A percentile compares a stretch with the other conserved stretches of the same genome.
phyloP scores from a whole-genome alignment of 1,140 invertebrate genomes.

The Ceratina australensis region DNA sequence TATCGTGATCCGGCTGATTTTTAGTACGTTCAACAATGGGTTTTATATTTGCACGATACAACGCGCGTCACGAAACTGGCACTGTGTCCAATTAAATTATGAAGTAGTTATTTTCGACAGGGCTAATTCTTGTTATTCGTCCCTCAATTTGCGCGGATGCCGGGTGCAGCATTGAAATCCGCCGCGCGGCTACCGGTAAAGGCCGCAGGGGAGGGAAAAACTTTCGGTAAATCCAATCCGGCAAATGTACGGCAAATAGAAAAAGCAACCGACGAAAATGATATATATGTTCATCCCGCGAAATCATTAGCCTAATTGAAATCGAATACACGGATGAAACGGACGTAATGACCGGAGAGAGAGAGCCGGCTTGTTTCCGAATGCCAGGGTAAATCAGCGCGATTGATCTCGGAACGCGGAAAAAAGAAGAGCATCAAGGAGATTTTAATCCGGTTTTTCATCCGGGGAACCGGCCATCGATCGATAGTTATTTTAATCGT shows the following conservation, averaged over 20 bases:
- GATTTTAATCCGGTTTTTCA: constrained; percentile 6
- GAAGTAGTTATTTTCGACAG: too few relatives aligned
- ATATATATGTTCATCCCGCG: constrained; percentile 1
- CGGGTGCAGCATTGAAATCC: too few relatives aligned
- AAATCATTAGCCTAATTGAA: constrained; percentile 59
- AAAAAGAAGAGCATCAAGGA: background rate
- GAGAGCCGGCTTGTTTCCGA: background rate
- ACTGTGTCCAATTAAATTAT: too few relatives aligned
- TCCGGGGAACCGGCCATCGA: background rate
- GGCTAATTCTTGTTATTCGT: too few relatives aligned
- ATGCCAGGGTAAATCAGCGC: background rate
- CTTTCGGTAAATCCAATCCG: constrained; percentile 51
- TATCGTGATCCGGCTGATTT: too few relatives aligned
- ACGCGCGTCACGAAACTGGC: too few relatives aligned
- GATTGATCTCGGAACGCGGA: background rate
- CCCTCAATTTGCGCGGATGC: too few relatives aligned
- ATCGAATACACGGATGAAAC: constrained; percentile 52
- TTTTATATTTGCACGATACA: too few relatives aligned
- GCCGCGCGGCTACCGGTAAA: too few relatives aligned
- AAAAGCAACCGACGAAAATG: constrained; percentile 27
- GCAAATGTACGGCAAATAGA: constrained; percentile 25
- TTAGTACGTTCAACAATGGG: too few relatives aligned
- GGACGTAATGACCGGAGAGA: constrained; percentile 38
- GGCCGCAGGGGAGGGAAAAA: constrained; percentile 18
- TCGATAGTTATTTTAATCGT: background rate